Base-by-base conservation (phyloP, 1,140 invertebrate species). In the Phocides pigmalion region DNA sequence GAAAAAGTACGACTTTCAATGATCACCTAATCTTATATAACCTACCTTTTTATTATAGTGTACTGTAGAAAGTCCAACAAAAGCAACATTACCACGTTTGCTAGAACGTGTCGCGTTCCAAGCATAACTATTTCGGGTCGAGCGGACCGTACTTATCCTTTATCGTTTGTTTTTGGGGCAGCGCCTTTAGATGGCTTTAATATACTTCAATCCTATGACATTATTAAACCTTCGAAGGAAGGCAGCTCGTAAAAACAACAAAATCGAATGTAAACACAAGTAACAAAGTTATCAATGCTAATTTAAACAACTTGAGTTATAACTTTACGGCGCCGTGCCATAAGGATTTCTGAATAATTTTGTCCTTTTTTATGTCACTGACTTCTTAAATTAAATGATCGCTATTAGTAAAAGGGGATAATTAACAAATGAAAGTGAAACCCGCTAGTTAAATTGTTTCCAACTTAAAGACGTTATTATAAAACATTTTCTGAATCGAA, bases 401-500 rank as follows among this genome's bases (percentile, higher is more conserved):
- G 15, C 42, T 16, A 46, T 56, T 41, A 61, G 8, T 35, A 6
- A 5, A 50, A 50, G 12, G 9, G 47, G 35, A 50, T 25, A 50
- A 50, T 50, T 35, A 35, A 50, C 35, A 35, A 42, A 28, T 8
- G 47, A 35, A 28, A 50, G 25, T 28, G 47, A 50, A 35, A 11
- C 17, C 9, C 28, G 11, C 47, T 14, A 50, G 16, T 47, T 70
- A 72, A 78, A 81, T 79, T 76, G 68, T 70, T 74, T 68, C 54
- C 41, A 62, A 74, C 72, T 58, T 72, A 66, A 63, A 63, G 62
- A 49, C 35, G 67, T 67, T 66, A 78, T 73, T 79, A 79, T 80
- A 77, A 72, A 82, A 79, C 74, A 79, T 75, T 68, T 69, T 72
- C 72, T 63, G 62, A 79, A 83, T 84, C 76, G 78, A 81, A 83